A percentile compares a stretch with the other conserved stretches of the same genome.
These are phyloP conservation scores for Coregonus clupeaformis DNA, from an alignment of 2,113 vertebrate species.

Conservation along the genomic window DNA sequence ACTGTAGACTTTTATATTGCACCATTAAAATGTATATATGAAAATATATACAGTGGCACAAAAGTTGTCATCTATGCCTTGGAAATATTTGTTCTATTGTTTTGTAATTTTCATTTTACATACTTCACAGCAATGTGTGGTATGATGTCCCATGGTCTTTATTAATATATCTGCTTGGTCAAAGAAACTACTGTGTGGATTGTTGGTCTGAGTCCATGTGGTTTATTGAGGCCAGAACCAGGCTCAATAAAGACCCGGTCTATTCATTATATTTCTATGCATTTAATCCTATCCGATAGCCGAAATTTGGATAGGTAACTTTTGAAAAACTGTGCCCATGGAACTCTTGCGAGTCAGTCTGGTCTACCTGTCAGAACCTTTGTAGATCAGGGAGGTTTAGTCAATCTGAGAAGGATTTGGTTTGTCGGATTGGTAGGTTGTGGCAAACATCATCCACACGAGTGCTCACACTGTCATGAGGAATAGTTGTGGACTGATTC, in stretches of 20 bases:
- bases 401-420: neutral
- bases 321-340: no score
- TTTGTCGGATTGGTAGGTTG: neutral
- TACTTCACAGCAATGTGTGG: neutral
- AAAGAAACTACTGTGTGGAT: neutral
- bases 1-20: neutral
- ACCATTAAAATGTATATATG: slow-evolving; percentile 12
- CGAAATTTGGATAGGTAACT: no score
- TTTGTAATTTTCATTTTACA: neutral
- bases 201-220: neutral
- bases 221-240: neutral
- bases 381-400: neutral
- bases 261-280: no score
- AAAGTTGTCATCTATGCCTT: neutral
- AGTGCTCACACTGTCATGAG: slow-evolving; percentile 19
- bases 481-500: slow-evolving; percentile 43
- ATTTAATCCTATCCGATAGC: no score
- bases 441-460: neutral
- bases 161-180: neutral
- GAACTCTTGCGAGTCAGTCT: no score
- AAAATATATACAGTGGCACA: neutral
- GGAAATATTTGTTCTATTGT: neutral
- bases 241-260: no score
- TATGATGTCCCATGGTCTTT: neutral
- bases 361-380: neutral